These are phyloP conservation scores for Pterocles burchelli DNA, from an alignment of 2,113 vertebrate genomes.

Conservation along the genomic window DNA sequence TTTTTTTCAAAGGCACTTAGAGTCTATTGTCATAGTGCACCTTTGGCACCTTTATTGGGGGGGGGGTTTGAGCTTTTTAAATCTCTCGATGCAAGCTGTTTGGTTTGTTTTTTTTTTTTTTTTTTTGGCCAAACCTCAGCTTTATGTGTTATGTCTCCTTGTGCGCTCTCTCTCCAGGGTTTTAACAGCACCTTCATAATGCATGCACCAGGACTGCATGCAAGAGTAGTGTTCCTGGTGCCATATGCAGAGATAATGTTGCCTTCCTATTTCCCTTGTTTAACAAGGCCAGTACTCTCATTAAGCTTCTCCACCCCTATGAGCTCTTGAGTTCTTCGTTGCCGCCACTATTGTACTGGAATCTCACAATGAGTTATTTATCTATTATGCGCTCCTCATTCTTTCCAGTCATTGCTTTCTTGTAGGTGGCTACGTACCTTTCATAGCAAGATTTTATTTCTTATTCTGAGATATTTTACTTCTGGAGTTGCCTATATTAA, in stretches of 20 bases:
- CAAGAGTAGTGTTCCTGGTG: background rate
- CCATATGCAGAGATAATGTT: background rate
- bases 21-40: background rate
- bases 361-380: conserved; percentile 27
- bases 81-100: background rate
- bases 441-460: conserved; percentile 49
- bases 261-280: conserved; percentile 13
- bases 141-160: background rate
- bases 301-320: conserved; percentile 1
- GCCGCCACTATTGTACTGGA: background rate
- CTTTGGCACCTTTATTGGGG: background rate
- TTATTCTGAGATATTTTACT: conserved; percentile 21
- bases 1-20: background rate
- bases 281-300: conserved; percentile 43
- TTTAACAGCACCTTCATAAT: background rate
- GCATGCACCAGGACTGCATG: background rate
- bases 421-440: background rate
- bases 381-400: background rate
- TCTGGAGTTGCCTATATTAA: conserved; percentile 19
- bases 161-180: background rate
- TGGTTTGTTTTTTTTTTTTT: background rate
- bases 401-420: conserved; percentile 46
- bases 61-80: background rate
- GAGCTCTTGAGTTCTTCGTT: conserved; percentile 1
- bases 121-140: background rate